A percentile compares a stretch with the other conserved stretches of the same genome.
phyloP scores from a whole-genome alignment of 2,797 vertebrate species.

The Cercopithecus diana region DNA sequence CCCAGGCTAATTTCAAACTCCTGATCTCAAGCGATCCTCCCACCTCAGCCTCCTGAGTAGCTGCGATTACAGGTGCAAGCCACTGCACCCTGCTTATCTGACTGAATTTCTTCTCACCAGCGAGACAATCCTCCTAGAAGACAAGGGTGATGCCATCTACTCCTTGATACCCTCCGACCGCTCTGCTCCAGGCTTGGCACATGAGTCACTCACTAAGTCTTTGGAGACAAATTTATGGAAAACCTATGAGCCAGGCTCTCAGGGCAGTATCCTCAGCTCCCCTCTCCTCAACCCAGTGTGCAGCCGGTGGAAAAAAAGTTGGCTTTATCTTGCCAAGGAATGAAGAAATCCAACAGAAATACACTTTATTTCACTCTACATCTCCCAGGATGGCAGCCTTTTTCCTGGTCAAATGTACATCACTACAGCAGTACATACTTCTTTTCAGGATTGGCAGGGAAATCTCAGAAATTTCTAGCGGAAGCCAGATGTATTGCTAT shows the following conservation, averaged over 20 bases:
- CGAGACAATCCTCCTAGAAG: not conserved
- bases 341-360: constrained; percentile 9
- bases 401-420: not conserved
- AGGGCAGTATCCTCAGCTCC: not conserved
- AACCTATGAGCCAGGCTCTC: not conserved
- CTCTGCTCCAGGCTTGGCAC: not conserved
- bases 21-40: not conserved
- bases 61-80: not conserved
- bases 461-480: not conserved
- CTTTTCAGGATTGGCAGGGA: constrained; percentile 2
- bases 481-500: not conserved
- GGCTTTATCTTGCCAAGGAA: not conserved
- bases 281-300: not conserved
- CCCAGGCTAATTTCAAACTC: not conserved
- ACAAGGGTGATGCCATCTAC: not conserved
- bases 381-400: not conserved
- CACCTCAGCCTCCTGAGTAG: not conserved
- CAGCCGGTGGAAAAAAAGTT: not conserved
- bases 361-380: not conserved
- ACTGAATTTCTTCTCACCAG: not conserved
- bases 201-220: not conserved
- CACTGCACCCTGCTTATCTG: not conserved
- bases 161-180: not conserved
- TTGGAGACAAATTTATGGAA: not conserved
- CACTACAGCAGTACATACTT: not conserved